Conservation (phyloP, 92 coral and sea anemone species). For the Parazoanthus swiftii region DNA sequence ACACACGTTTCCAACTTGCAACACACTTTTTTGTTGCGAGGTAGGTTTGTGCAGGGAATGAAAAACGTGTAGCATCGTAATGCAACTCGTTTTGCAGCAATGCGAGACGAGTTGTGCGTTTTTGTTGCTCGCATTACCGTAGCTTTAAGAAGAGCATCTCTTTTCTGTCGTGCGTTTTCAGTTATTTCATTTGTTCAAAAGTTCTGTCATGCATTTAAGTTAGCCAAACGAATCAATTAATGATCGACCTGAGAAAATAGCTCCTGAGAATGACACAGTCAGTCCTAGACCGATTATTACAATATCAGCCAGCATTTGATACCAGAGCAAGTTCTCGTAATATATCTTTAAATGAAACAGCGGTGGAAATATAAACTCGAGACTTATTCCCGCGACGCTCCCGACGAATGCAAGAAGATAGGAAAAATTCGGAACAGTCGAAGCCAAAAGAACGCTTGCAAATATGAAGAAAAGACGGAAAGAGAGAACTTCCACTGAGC, state of each 20-base stretch:
- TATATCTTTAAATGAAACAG: constrained; percentile 74
- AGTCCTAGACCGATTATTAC: constrained; percentile 59
- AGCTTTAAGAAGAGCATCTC: neutral
- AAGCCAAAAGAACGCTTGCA: constrained; percentile 68
- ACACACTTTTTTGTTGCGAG: no score
- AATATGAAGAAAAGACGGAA: constrained; percentile 62
- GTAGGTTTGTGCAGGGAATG: no score
- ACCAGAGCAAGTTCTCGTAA: constrained; percentile 59
- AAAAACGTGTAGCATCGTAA: no score
- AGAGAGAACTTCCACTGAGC: constrained; percentile 52
- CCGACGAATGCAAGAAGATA: constrained; percentile 81
- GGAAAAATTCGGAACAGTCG: constrained; percentile 70
- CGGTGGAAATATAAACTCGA: constrained; percentile 85
- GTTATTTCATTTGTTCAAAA: neutral
- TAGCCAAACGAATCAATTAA: constrained; percentile 36
- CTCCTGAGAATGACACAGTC: constrained; percentile 71
- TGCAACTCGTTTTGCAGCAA: no score
- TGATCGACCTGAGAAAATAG: constrained; percentile 78
- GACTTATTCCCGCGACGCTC: constrained; percentile 77
- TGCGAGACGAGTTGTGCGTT: no score
- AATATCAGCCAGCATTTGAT: constrained; percentile 61
- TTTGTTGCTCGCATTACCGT: no score
- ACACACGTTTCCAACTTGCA: no score
- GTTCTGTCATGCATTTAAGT: neutral
- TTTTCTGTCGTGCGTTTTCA: neutral